A percentile compares a stretch with the other conserved stretches of the same genome.
These are phyloP conservation scores for Tiaroga cobitis DNA, from an alignment of 2,797 vertebrate species.

Conservation along the genomic window DNA sequence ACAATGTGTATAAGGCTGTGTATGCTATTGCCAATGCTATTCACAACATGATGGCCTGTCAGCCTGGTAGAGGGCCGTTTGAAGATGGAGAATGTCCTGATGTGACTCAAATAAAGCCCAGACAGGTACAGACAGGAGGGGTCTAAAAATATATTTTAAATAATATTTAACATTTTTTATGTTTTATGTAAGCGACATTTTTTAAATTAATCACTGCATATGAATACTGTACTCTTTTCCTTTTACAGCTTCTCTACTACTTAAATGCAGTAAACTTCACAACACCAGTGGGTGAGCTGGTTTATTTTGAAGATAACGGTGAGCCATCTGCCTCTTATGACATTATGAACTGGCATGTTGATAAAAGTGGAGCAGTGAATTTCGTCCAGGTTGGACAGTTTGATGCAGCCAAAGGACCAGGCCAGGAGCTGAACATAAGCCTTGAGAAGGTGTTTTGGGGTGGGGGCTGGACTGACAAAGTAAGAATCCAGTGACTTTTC, in stretches of 20 bases:
- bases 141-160: no score
- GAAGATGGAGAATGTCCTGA: slow-evolving; percentile 57
- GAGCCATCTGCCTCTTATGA: slow-evolving; percentile 64
- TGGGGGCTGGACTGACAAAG: slow-evolving; percentile 51
- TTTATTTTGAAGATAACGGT: slow-evolving; percentile 66
- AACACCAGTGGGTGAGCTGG: slow-evolving; percentile 65
- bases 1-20: slow-evolving; percentile 70
- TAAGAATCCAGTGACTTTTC: slow-evolving; percentile 37
- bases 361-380: slow-evolving; percentile 48
- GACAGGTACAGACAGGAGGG: slow-evolving; percentile 61
- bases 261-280: slow-evolving; percentile 65
- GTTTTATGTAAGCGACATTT: no score
- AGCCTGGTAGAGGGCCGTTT: slow-evolving; percentile 61
- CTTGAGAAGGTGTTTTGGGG: slow-evolving; percentile 61
- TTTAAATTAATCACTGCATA: no score
- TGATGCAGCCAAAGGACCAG: slow-evolving; percentile 56
- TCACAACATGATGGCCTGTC: slow-evolving; percentile 64
- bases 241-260: slow-evolving; percentile 59
- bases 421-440: slow-evolving; percentile 63
- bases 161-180: no score
- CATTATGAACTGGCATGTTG: slow-evolving; percentile 70
- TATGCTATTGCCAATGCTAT: slow-evolving; percentile 67
- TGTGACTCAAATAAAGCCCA: slow-evolving; percentile 58
- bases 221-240: not conserved
- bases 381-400: slow-evolving; percentile 67